Conservation (phyloP, 2,888 invertebrate species). For the Blastobasis lacticolella region DNA sequence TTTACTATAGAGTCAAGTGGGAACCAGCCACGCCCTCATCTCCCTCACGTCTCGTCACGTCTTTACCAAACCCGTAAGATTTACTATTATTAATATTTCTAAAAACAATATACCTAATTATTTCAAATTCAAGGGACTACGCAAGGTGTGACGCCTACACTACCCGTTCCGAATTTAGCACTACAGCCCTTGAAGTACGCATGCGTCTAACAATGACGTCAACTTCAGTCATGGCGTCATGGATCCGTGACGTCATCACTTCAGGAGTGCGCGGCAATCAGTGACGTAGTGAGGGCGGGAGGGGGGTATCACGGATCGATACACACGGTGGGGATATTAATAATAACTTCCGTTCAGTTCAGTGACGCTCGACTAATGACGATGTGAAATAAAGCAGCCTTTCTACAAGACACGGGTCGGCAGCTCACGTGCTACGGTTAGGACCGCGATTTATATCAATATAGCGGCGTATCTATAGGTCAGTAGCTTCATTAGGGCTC, state of each 20-base stretch:
- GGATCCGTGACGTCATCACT: conserved; percentile 43
- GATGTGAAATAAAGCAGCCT: conserved; percentile 38
- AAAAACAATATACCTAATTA: no score
- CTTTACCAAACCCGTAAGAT: no score
- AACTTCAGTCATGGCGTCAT: conserved; percentile 28
- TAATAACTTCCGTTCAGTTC: conserved; percentile 44
- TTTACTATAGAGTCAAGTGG: no score
- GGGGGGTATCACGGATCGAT: conserved; percentile 35
- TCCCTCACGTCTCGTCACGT: no score
- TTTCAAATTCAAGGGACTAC: no score
- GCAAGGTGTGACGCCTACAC: conserved; percentile 11
- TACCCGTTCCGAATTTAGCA: conserved; percentile 29
- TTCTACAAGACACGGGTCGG: conserved; percentile 52
- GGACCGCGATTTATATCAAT: conserved; percentile 27
- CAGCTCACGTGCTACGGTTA: conserved; percentile 44
- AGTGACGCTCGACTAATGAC: conserved; percentile 50
- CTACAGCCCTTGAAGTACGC: conserved; percentile 24
- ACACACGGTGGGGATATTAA: conserved; percentile 25
- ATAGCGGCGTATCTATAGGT: conserved; percentile 32
- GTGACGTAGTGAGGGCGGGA: conserved; percentile 48
- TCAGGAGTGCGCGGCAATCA: conserved; percentile 30
- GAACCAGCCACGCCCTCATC: no score
- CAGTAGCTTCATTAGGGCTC: conserved; percentile 39
- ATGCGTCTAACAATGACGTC: conserved; percentile 51
- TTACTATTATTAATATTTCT: no score